Percentiles rank a stretch among this genome's conserved stretches.
Evolutionary conservation across 2,888 invertebrate genomes (phyloP).

Genomic region (Dermolepida albohirtum): DNA sequence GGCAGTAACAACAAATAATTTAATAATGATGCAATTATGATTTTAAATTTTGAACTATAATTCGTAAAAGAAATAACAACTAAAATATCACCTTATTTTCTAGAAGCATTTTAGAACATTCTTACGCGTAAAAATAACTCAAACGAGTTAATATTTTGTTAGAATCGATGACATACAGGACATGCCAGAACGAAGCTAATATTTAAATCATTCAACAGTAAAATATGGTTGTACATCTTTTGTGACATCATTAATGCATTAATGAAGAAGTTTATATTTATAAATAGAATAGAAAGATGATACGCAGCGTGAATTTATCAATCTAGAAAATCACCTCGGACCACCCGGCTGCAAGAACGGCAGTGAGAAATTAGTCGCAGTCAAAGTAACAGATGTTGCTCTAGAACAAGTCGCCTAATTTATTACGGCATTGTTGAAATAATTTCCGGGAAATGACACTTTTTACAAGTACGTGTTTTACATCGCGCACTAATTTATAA

Average conservation of each 20-base stretch:
- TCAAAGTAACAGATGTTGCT: constrained; percentile 58
- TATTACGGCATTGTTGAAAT: constrained; percentile 53
- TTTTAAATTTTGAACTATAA: too few relatives aligned
- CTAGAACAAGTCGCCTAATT: constrained; percentile 47
- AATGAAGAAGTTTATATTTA: constrained; percentile 35
- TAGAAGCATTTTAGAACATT: too few relatives aligned
- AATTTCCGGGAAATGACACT: constrained; percentile 46
- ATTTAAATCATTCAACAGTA: background rate
- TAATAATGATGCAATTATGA: too few relatives aligned
- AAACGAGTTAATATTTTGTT: too few relatives aligned
- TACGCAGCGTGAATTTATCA: constrained; percentile 56
- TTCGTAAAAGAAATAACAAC: too few relatives aligned
- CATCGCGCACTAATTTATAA: background rate
- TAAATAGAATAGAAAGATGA: constrained; percentile 44
- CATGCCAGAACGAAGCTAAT: too few relatives aligned
- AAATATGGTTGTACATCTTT: constrained; percentile 3
- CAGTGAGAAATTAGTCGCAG: constrained; percentile 60
- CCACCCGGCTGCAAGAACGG: constrained; percentile 52
- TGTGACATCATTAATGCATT: constrained; percentile 16
- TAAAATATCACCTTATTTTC: too few relatives aligned
- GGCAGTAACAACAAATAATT: too few relatives aligned
- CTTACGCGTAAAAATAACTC: too few relatives aligned
- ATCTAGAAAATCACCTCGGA: constrained; percentile 56
- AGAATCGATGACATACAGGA: too few relatives aligned
- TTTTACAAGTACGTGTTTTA: constrained; percentile 1